Base-by-base conservation (phyloP, 2,888 invertebrate species). In the Noctua pronuba region DNA sequence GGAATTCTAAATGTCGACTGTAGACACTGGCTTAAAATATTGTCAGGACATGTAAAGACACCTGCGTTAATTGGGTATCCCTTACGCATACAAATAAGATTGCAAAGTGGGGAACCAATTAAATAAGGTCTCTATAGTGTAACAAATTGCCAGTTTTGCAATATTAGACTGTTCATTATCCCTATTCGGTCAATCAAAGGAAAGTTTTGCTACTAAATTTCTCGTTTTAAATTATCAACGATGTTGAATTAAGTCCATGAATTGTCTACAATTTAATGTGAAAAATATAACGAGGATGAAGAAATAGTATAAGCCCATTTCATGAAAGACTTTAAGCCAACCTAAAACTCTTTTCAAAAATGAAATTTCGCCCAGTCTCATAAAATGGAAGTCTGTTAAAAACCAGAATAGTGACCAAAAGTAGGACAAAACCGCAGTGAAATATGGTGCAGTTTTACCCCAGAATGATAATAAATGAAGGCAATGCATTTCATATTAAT, bases 401-500 rank as follows among this genome's bases (percentile, higher is more conserved):
- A 86, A 70, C 69, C 46, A 46, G 79, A 67, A 75, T 62, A 64
- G 60, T 78, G n/a, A 60, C 60, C 64, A 73, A 82, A 85, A 80
- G 60, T 80, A 67, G 78, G 70, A 69, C 73, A 83, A 73, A 78
- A 77, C 65, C 65, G 31, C 31, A 64, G 78, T 86, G 76, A 86
- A 88, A 83, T 87, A 88, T 88, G 86, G 80, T 75, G 66, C 78
- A 78, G 76, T 79, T 80, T 78, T 75, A 80, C 74, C 72, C 80
- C 35, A 83, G 75, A 66, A 75, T 71, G 73, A 72, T 75, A 79
- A 88, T 86, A 86, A 88, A 88, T 88, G 78, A 79, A 75, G 71
- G 72, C 60, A 79, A 80, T 79, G 88, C 80, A 68, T 77, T 87
- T 88, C 52, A 79, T 77, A 75, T 72, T 88, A 86, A 86, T 86